Evolutionary conservation across 2,113 vertebrate species (phyloP), one percentile per base, ranked within the genome.

Genomic region (Paedocypris sp.): DNA sequence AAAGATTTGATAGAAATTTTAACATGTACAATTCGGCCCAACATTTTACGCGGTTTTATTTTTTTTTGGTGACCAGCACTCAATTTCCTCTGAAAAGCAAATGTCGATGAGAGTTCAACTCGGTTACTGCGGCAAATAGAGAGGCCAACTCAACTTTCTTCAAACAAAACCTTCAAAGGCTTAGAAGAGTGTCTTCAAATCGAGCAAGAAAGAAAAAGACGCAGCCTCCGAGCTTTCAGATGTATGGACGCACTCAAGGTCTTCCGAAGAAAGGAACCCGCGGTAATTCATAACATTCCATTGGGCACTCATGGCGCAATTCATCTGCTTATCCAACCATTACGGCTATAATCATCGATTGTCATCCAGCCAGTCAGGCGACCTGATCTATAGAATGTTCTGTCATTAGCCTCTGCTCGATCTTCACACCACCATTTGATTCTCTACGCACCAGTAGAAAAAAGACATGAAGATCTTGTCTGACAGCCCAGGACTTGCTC

Each of bases 311-410:
- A n/a, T n/a, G n/a, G n/a, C n/a, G 77, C 60, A 64, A 67, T 77
- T 76, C 58, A 66, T 75, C 58, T 53, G 63, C 64, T 76, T 67
- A 74, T 77, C 70, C 67, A 67, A 61, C 73, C 75, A 72, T 78
- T 78, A 77, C 72, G 69, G 67, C 11, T 28, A 42, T 82, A 79
- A 84, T 79, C 77, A 75, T 64, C 64, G 69, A 67, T 77, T 76
- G 76, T 69, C 79, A 73, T 46, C 32, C 56, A 73, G 20, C n/a
- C n/a, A 70, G 42, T 20, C 51, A 64, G 79, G 60, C 62, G 75
- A 75, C 45, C 68, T 69, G 41, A 66, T 77, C 67, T 71, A 56
- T 66, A 66, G 68, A 82, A 76, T 71, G 45, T 59, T 72, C 67
- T 66, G 77, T 70, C 75, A 80, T 79, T 84, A 83, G 66, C 10